Base-by-base conservation (phyloP, 2,888 invertebrate genomes). In the Trachelus tabidus region DNA sequence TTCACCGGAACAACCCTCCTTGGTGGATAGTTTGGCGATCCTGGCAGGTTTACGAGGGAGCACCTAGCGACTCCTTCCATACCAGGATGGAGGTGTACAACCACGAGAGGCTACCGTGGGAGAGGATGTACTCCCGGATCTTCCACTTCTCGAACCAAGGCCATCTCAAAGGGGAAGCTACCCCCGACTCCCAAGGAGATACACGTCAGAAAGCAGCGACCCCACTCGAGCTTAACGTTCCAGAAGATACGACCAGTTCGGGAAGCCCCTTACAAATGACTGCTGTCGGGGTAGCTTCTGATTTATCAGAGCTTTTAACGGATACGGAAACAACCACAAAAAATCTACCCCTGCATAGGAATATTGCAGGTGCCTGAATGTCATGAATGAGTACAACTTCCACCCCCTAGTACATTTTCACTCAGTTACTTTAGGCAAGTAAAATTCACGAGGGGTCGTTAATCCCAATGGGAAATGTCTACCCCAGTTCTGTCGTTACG, bases 261-360 rank as follows among this genome's bases (percentile, higher is more conserved):
- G 76, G 68, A 84, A 85, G 86, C 83, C 87, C 85, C 87, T 90
- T 88, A 88, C 86, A 88, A 89, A 88, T 86, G 89, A 87, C 88
- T 85, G 88, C 86, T 77, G 79, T 82, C 82, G 84, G 83, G 84
- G 84, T 85, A 85, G 86, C 86, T 86, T 86, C 85, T 91, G 91
- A 91, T 91, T 91, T 91, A 91, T 91, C 89, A 87, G 85, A 86
- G 91, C 91, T 91, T 91, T 91, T 91, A 91, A 90, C 88, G 84
- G 56, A 56, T 83, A 87, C 84, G 80, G 83, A 85, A 69, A 75
- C 33, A 76, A 80, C 74, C 69, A 77, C 87, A 87, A 89, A 89
- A 85, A 85, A 79, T 71, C 79, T 80, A 84, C 81, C 85, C 84
- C 82, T 81, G 82, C 77, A 68, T 68, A 37, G 34, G 69, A 40